Evolutionary conservation across 2,888 invertebrate genomes (phyloP).

Genomic region (Frankliniella intonsa): DNA sequence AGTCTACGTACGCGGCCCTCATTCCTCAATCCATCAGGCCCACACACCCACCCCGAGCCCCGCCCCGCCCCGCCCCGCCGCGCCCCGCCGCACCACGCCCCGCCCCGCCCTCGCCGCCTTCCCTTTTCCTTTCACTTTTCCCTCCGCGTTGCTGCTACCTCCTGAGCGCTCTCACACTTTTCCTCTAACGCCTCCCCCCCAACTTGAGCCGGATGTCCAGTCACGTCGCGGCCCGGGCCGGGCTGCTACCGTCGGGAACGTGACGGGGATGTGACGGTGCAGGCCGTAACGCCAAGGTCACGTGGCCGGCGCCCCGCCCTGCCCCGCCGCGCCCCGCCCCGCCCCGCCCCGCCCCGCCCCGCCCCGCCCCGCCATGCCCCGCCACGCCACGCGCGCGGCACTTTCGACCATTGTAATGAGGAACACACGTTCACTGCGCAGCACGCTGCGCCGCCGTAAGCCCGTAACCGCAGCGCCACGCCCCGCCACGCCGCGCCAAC

Average conservation of each 20-base stretch:
- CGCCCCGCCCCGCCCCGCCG: background rate
- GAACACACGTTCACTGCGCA: slow-evolving; percentile 2
- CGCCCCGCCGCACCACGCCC: background rate
- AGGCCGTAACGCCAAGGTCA: background rate
- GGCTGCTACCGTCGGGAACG: no score
- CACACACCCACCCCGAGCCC: no score
- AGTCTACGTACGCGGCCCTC: background rate
- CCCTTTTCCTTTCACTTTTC: background rate
- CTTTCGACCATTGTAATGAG: slow-evolving; percentile 18
- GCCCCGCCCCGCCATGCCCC: background rate
- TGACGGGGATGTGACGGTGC: background rate
- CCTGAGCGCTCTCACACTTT: no score
- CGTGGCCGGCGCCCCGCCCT: background rate
- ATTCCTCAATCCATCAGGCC: no score
- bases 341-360: background rate
- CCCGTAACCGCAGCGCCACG: background rate
- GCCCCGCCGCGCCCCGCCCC: background rate
- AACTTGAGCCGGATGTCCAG: no score
- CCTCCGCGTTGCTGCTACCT: no score
- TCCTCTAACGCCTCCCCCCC: no score
- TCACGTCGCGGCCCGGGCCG: no score
- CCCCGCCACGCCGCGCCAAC: background rate
- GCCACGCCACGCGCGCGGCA: background rate
- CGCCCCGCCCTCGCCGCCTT: background rate
- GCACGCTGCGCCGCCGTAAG: no score